Conservation (phyloP, 2,888 invertebrate species). For the Eurytoma californica region DNA sequence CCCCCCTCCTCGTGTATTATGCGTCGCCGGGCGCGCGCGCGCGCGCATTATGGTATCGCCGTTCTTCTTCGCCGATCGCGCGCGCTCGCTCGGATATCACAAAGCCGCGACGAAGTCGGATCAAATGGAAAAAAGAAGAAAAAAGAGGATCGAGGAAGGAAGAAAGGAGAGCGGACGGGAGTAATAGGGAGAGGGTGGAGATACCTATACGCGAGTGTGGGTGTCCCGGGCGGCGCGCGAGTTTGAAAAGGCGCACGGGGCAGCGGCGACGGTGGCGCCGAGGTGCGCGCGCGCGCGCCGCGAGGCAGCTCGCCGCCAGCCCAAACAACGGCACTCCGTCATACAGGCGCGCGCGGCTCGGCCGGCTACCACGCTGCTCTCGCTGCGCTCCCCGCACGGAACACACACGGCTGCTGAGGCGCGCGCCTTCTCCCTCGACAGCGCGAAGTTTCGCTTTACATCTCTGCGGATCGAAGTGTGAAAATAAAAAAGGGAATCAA, state of each 20-base stretch:
- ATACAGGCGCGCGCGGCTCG: conserved; percentile 38
- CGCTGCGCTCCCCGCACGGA: not conserved
- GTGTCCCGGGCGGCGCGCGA: not conserved
- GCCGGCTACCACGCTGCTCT: conserved; percentile 10
- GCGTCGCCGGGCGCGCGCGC: not conserved
- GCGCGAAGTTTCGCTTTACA: not conserved
- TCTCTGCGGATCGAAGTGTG: not conserved
- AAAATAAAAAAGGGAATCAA: not conserved
- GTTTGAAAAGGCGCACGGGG: conserved; percentile 34
- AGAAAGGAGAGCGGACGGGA: too few species aligned
- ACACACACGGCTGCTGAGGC: too few species aligned
- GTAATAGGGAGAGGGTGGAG: too few species aligned
- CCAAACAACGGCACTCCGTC: conserved; percentile 39
- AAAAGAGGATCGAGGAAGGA: not conserved
- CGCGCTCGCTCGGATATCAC: conserved; percentile 32
- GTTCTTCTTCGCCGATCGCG: conserved; percentile 46
- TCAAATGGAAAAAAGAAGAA: not conserved
- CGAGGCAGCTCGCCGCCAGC: not conserved
- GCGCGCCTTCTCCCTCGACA: not conserved
- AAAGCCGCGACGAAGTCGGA: conserved; percentile 16
- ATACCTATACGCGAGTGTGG: too few species aligned
- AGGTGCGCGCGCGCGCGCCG: not conserved
- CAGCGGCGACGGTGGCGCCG: conserved; percentile 45
- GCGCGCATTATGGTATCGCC: conserved; percentile 22
- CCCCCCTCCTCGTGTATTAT: not conserved